A percentile compares a stretch with the other conserved stretches of the same genome.
Evolutionary conservation across 2,797 vertebrate genomes (phyloP).

Genomic region (Allobates femoralis): DNA sequence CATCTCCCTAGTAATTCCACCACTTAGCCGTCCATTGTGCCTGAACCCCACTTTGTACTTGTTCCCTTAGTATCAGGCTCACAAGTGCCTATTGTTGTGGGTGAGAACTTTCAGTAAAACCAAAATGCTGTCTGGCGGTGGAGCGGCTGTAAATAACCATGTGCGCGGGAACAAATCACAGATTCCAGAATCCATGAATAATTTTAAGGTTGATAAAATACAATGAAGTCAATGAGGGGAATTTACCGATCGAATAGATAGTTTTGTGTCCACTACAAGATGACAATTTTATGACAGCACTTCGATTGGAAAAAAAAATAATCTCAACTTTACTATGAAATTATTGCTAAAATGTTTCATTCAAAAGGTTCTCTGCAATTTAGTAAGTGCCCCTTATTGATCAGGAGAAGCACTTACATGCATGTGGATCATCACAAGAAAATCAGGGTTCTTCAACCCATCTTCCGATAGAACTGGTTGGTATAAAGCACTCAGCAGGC

Average conservation of each 20-base stretch:
- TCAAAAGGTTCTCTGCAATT: constrained; percentile 19
- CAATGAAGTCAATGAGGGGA: not conserved
- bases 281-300: not conserved
- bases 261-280: not conserved
- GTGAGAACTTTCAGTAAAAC: not conserved
- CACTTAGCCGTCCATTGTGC: constrained; percentile 14
- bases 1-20: constrained; percentile 15
- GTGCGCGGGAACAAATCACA: not conserved
- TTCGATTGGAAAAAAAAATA: not conserved
- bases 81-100: not conserved
- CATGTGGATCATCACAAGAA: not conserved
- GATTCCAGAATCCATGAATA: constrained; percentile 40
- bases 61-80: not conserved
- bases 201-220: constrained; percentile 28
- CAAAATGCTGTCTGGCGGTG: not conserved
- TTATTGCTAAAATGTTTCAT: not conserved
- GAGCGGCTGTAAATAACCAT: not conserved
- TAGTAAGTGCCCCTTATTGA: constrained; percentile 22
- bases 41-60: not conserved
- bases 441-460: not conserved
- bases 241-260: constrained; percentile 2
- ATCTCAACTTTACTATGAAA: not conserved
- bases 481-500: too few relatives aligned
- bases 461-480: not conserved
- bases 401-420: not conserved